Evolutionary conservation across 2,113 vertebrate genomes (phyloP).

Genomic region (Corydoras sp.): DNA sequence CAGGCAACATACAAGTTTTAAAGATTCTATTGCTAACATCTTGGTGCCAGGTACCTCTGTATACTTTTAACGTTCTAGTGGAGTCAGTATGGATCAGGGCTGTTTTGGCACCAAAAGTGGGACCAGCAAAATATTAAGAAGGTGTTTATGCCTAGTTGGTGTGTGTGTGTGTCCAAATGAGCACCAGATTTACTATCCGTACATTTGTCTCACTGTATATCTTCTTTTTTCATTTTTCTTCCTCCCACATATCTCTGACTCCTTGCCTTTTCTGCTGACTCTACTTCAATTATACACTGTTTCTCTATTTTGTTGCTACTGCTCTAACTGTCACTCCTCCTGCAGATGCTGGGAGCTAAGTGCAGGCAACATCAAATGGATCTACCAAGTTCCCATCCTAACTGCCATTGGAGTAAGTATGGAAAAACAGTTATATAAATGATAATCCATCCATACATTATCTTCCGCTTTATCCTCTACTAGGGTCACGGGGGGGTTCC

Average conservation of each 20-base stretch:
- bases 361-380: constrained; percentile 79
- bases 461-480: too few relatives aligned
- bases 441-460: background rate
- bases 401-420: constrained; percentile 77
- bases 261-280: background rate
- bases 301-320: constrained; percentile 5
- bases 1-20: too few relatives aligned
- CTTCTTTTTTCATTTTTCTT: background rate
- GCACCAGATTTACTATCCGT: background rate
- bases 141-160: too few relatives aligned
- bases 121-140: too few relatives aligned
- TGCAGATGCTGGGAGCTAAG: constrained; percentile 82
- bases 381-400: constrained; percentile 83
- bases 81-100: too few relatives aligned
- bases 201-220: background rate
- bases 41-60: too few relatives aligned
- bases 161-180: too few relatives aligned
- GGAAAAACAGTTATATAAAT: background rate
- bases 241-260: background rate
- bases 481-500: too few relatives aligned
- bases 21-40: too few relatives aligned
- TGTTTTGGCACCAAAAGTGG: too few relatives aligned
- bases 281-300: background rate
- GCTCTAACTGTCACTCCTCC: constrained; percentile 15
- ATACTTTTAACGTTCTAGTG: too few relatives aligned